Base-by-base conservation (phyloP, 2,113 vertebrate genomes). In the Poeciliopsis turrubarensis region DNA sequence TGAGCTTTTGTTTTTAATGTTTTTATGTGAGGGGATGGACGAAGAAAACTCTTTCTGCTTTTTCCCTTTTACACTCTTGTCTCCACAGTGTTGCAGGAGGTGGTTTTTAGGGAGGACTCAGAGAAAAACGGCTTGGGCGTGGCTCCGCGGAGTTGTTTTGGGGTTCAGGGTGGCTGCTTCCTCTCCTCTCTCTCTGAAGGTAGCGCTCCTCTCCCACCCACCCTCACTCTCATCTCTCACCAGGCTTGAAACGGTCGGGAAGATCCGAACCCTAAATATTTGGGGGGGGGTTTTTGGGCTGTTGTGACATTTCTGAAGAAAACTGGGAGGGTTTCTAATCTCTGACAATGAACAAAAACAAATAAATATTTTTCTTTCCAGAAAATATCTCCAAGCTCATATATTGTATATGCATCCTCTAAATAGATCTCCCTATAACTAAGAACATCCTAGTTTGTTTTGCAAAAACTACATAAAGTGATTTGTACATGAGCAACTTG, bases 81-180 rank as follows among this genome's bases (percentile, higher is more conserved):
- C 89, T 93, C 87, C 79, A 82, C 91, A 95, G 94, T 95, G 89
- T 91, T 95, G 90, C 94, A 95, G 92, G 94, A 94, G 91, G 92
- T 95, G 92, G 92, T 95, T 87, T 95, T 95, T 91, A 94, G 94
- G 88, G 94, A 95, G 93, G 94, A 94, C 88, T 94, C 94, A 70
- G 94, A 94, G 92, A 94, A 95, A 86, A 93, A 92, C 87, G 91
- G 93, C 82, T 85, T 94, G 91, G 94, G 92, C 74, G 92, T 95
- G 86, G 92, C 94, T 85, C 94, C 91, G 62, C 86, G 93, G 88
- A 95, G 94, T 90, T 95, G 94, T 93, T 95, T 95, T 89, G 94
- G 94, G 82, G 94, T 94, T 88, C 94, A 95, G 92, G 94, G 94
- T 88, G 94, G 94, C 92, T 95, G 94, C 92, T 95, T 95, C 93